Percentiles rank a stretch among this genome's conserved stretches.
Conservation (phyloP, 2,113 vertebrate species). For the Bufo gargarizans region DNA sequence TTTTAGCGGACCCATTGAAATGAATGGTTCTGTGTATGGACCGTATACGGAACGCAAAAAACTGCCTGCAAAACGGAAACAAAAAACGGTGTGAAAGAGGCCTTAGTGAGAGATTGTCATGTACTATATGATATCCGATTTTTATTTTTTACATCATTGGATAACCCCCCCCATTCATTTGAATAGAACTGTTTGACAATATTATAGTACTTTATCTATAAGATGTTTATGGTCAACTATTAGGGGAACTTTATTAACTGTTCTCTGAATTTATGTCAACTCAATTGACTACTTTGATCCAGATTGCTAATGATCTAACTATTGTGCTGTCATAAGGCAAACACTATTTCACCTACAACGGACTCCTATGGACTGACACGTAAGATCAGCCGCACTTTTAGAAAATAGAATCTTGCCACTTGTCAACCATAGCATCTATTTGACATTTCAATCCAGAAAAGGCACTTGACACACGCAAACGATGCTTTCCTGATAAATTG, state of each 20-base stretch:
- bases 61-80: too few relatives aligned
- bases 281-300: not conserved
- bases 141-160: too few relatives aligned
- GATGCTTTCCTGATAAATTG: constrained; percentile 3
- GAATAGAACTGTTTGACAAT: too few relatives aligned
- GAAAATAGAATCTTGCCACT: not conserved
- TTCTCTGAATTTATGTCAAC: not conserved
- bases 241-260: not conserved
- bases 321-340: not conserved
- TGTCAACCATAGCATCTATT: constrained; percentile 6
- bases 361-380: not conserved
- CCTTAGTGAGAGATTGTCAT: too few relatives aligned
- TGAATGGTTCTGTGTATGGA: too few relatives aligned
- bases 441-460: constrained; percentile 6
- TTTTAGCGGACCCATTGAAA: too few relatives aligned
- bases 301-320: not conserved
- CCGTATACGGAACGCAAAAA: too few relatives aligned
- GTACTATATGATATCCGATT: too few relatives aligned
- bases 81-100: too few relatives aligned
- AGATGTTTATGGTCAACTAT: too few relatives aligned
- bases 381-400: not conserved
- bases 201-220: too few relatives aligned
- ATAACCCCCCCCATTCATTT: too few relatives aligned
- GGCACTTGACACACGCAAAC: constrained; percentile 9
- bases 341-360: not conserved